Conservation (phyloP, 2,797 vertebrate species). For the Prunella strophiata region DNA sequence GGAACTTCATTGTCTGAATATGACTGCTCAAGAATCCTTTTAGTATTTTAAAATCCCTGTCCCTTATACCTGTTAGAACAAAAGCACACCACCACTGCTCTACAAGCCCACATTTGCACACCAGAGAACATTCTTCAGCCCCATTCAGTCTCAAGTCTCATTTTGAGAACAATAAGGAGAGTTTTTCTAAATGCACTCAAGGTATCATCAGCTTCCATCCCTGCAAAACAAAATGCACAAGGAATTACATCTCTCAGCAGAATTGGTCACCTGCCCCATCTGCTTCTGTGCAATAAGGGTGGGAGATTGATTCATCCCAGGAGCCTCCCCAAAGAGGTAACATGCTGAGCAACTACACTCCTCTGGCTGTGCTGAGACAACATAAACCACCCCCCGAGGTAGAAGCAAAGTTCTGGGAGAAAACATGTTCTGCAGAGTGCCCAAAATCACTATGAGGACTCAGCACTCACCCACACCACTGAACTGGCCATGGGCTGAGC, state of each 20-base stretch:
- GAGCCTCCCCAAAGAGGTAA: neutral
- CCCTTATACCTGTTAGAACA: neutral
- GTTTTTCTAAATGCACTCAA: neutral
- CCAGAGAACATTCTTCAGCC: neutral
- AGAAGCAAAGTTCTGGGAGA: neutral
- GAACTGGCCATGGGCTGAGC: neutral
- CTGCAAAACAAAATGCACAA: neutral
- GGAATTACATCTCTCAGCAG: neutral
- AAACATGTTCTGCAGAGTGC: neutral
- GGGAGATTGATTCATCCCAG: neutral
- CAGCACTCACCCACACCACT: rapidly evolving
- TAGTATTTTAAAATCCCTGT: neutral
- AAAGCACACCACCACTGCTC: neutral
- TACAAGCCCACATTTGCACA: neutral
- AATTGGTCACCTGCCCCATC: neutral
- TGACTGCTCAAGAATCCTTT: neutral
- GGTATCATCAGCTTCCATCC: neutral
- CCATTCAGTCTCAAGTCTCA: neutral
- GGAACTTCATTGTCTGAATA: neutral
- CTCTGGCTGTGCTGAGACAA: neutral
- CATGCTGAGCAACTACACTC: neutral
- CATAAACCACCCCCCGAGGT: neutral
- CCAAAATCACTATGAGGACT: neutral
- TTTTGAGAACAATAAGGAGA: neutral
- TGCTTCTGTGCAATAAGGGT: neutral